Conservation (phyloP, 2,888 invertebrate species). For the Apamea epomidion region DNA sequence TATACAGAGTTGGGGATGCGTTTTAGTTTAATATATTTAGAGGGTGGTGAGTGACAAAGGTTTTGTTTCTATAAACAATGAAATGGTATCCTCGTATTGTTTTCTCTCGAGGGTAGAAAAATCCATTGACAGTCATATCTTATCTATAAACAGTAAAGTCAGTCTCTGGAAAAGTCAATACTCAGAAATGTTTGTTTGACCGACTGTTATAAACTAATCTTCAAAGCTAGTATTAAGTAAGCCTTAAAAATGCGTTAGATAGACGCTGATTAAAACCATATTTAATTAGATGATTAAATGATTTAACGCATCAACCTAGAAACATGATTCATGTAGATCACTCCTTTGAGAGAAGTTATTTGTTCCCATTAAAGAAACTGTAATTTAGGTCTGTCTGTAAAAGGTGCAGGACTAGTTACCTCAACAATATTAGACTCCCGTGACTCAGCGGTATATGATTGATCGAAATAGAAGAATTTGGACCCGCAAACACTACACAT, state of each 20-base stretch:
- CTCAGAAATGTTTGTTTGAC: constrained; percentile 20
- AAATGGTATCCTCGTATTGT: constrained; percentile 15
- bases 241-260: constrained; percentile 14
- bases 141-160: constrained; percentile 5
- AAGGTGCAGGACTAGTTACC: neutral
- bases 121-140: neutral
- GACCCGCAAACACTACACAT: neutral
- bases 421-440: neutral
- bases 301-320: neutral
- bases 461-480: neutral
- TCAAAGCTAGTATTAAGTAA: constrained; percentile 8
- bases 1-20: constrained; percentile 64
- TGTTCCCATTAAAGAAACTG: neutral
- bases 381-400: neutral
- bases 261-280: constrained; percentile 18
- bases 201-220: constrained; percentile 25
- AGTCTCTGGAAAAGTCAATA: constrained; percentile 17
- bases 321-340: neutral
- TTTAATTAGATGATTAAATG: constrained; percentile 3
- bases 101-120: neutral
- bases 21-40: constrained; percentile 68
- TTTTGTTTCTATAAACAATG: constrained; percentile 39
- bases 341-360: neutral
- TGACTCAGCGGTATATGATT: neutral
- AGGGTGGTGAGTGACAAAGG: constrained; percentile 44